Base-by-base conservation (phyloP, 2,888 invertebrate species). In the Autographa pulchrina region DNA sequence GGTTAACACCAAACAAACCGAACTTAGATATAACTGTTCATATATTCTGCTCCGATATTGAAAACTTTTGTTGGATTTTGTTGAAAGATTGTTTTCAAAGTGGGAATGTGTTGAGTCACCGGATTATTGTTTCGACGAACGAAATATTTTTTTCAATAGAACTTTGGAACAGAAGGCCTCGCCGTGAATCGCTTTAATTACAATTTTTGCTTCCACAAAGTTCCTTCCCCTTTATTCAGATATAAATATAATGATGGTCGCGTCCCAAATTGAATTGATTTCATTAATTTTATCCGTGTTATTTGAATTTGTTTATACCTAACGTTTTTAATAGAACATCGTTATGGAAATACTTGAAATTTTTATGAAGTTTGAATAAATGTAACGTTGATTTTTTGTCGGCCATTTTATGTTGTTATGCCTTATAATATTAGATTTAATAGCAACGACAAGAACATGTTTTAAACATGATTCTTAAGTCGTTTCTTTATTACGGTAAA, bases 261-360 rank as follows among this genome's bases (percentile, higher is more conserved):
- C 80, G 82, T 73, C 80, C 83, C 85, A 82, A 82, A 80, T 84
- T 86, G 83, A 90, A 89, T 89, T 91, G 90, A 91, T 92, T 91
- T 89, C 87, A 88, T 90, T 90, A 89, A 89, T 90, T 89, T 87
- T 85, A 86, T 83, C 83, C 81, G 75, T 84, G 76, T 86, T 84
- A 83, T 82, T 80, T 73, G 54, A 56, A 72, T 73, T 61, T 52
- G 62, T 56, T 54, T 35, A 11, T 58, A 13, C 32, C 35, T 54
- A 35, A 13, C 31, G 67, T 67, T 38, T 63, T 64, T 56, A 56
- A 66, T 61, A 43, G 41, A 64, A 48, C 62, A n/a, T 52, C 20
- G n/a, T 62, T 62, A 35, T 8, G 62, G 61, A 64, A 64, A 61
- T 48, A 25, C 25, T 25, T 56, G 11, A 13, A 13, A 13, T 56